These are phyloP conservation scores for Catonia carolina DNA, from an alignment of 2,888 invertebrate species.

Conservation along the genomic window DNA sequence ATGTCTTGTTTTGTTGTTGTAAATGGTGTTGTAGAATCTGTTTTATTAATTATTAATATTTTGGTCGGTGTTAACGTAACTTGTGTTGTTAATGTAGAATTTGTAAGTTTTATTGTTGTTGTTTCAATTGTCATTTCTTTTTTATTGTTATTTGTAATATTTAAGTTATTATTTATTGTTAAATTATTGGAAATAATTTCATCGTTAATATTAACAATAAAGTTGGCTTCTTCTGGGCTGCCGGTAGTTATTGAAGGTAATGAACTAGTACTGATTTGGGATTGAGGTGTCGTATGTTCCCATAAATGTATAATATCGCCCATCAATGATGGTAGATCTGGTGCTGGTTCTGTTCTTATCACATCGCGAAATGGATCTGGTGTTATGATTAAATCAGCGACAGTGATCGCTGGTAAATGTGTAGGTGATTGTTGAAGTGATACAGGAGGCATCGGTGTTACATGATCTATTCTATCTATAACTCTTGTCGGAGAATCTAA, in stretches of 20 bases:
- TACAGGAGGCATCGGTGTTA: slow-evolving; percentile 38
- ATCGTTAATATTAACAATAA: background rate
- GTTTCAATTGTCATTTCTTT: background rate
- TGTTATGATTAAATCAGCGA: slow-evolving; percentile 29
- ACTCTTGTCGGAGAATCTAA: slow-evolving; percentile 45
- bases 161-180: background rate
- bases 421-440: slow-evolving; percentile 4
- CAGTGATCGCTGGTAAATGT: slow-evolving; percentile 31
- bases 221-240: background rate
- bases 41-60: no score
- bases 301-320: slow-evolving; percentile 27
- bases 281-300: slow-evolving; percentile 19
- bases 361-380: slow-evolving; percentile 30
- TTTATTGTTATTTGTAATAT: background rate
- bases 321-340: slow-evolving; percentile 30
- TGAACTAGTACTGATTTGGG: background rate
- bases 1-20: background rate
- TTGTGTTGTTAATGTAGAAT: no score
- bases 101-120: slow-evolving; percentile 5
- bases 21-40: no score
- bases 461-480: slow-evolving; percentile 41
- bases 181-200: background rate
- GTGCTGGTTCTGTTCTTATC: slow-evolving; percentile 30
- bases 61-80: no score
- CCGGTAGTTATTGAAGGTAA: slow-evolving; percentile 6